These are phyloP conservation scores for Poeciliopsis turrubarensis DNA, from an alignment of 2,113 vertebrate species.

Conservation along the genomic window DNA sequence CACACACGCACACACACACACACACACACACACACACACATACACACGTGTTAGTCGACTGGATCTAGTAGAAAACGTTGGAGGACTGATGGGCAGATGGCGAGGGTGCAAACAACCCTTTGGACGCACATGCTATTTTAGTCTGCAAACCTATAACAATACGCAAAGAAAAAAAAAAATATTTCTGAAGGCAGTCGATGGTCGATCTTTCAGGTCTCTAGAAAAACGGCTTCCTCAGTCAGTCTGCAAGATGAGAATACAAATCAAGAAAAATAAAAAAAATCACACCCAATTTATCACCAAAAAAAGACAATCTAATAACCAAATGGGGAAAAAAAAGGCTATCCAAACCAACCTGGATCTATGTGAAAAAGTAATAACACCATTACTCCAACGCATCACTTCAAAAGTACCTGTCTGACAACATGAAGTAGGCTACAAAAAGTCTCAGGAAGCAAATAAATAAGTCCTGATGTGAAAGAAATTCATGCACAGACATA, in stretches of 20 bases:
- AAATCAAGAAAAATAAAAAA: background rate
- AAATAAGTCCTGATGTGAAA: no score
- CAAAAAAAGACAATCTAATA: no score
- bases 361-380: no score
- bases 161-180: constrained; percentile 5
- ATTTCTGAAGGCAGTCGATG: background rate
- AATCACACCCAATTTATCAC: no score
- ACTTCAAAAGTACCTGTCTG: no score
- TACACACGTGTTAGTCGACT: constrained; percentile 8
- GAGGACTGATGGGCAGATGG: constrained; percentile 17
- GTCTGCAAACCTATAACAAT: constrained; percentile 12
- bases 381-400: no score
- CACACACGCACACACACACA: accelerated
- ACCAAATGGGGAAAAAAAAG: no score
- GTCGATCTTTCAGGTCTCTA: background rate
- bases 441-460: no score
- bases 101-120: constrained; percentile 25
- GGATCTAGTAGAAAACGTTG: constrained; percentile 23
- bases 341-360: no score
- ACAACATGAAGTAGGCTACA: no score
- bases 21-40: background rate
- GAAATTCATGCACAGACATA: no score
- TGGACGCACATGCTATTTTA: constrained; percentile 40
- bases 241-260: background rate
- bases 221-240: background rate